Percentiles rank a stretch among this genome's conserved stretches.
Conservation (phyloP, 2,113 vertebrate species). For the Scartelaos histophorus region DNA sequence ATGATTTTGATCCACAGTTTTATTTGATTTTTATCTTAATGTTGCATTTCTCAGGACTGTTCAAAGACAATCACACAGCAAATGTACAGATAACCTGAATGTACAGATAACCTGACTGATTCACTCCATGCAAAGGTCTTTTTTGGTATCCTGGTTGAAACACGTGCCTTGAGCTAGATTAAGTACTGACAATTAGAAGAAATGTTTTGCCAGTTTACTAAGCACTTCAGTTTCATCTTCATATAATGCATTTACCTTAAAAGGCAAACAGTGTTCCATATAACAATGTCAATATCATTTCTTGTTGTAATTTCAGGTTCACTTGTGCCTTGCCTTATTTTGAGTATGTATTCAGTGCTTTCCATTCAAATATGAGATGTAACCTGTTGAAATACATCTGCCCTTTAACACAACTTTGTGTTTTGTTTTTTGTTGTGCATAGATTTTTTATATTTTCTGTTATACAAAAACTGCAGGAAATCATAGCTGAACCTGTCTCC, state of each 20-base stretch:
- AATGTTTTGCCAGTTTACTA: background rate
- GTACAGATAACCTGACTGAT: background rate
- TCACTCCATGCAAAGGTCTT: background rate
- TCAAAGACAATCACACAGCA: conserved; percentile 49
- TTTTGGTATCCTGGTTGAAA: background rate
- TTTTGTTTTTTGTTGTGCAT: background rate
- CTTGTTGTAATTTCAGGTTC: background rate
- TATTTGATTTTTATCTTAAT: conserved; percentile 25
- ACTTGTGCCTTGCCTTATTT: background rate
- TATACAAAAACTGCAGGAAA: background rate
- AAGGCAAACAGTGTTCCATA: background rate
- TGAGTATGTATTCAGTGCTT: background rate
- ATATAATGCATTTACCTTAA: background rate
- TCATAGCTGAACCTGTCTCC: background rate
- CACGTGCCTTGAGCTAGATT: background rate
- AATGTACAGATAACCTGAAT: background rate
- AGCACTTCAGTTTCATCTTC: background rate
- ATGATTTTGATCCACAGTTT: conserved; percentile 19
- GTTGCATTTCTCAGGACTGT: conserved; percentile 59
- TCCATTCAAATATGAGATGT: conserved; percentile 19
- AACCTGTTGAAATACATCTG: conserved; percentile 28
- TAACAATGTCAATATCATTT: background rate
- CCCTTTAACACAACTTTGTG: background rate
- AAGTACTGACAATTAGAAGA: background rate
- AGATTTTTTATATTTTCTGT: background rate